Conservation (phyloP, 2,888 invertebrate species). For the Philonicus albiceps region DNA sequence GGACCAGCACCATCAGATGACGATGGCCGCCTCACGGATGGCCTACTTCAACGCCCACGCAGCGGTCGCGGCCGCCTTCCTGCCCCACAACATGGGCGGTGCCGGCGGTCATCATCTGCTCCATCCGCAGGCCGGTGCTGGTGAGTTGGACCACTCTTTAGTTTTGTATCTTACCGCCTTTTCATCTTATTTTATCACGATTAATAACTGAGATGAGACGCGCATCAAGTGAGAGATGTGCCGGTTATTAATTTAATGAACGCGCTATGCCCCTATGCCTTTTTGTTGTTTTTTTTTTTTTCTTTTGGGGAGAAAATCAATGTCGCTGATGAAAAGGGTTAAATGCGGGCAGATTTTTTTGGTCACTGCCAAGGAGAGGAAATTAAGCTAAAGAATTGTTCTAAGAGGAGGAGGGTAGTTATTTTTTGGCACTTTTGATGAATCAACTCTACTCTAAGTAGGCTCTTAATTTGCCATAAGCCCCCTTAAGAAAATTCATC, state of each 20-base stretch:
- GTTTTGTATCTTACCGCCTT: neutral
- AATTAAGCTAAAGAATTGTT: neutral
- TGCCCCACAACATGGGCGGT: slow-evolving; percentile 75
- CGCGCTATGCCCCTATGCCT: neutral
- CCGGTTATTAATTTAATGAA: neutral
- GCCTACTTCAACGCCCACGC: slow-evolving; percentile 92
- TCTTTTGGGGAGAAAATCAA: neutral
- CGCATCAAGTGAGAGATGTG: neutral
- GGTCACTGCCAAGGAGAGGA: neutral
- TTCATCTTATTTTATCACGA: neutral
- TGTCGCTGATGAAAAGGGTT: neutral
- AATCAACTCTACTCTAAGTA: neutral
- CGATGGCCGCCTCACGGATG: slow-evolving; percentile 75
- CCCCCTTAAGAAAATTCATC: too few species aligned
- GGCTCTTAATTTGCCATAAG: neutral
- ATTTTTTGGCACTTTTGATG: neutral
- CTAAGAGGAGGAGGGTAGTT: neutral
- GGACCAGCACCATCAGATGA: slow-evolving; percentile 61
- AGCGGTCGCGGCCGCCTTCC: slow-evolving; percentile 87
- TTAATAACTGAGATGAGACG: neutral
- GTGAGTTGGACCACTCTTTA: slow-evolving; percentile 51
- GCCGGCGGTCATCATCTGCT: slow-evolving; percentile 62
- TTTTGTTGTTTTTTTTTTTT: neutral
- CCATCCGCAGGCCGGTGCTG: slow-evolving; percentile 60
- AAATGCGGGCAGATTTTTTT: neutral